Evolutionary conservation across 2,888 invertebrate genomes (phyloP).

Genomic region (Chloroclysta siterata): DNA sequence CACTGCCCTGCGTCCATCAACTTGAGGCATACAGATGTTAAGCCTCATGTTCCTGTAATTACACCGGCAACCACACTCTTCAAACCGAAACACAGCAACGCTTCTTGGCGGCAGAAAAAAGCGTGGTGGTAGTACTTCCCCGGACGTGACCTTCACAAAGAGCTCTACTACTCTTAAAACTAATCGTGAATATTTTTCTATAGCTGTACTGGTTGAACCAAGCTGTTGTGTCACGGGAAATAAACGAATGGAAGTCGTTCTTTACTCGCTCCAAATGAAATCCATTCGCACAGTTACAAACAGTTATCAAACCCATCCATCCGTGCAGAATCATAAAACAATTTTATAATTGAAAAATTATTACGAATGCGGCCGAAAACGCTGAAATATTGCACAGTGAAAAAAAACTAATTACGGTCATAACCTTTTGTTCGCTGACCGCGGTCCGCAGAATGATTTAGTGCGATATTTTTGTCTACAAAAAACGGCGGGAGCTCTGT

Average conservation of each 20-base stretch:
- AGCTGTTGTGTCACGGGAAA: too few species aligned
- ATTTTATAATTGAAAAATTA: slow-evolving; percentile 71
- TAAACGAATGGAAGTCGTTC: slow-evolving; percentile 3
- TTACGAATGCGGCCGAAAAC: slow-evolving; percentile 65
- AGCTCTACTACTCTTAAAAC: too few species aligned
- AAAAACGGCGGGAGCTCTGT: slow-evolving; percentile 35
- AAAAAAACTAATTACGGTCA: slow-evolving; percentile 72
- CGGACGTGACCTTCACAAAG: too few species aligned
- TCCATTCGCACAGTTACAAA: slow-evolving; percentile 24
- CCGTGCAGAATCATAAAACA: slow-evolving; percentile 52
- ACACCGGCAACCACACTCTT: too few species aligned
- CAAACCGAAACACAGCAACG: too few species aligned
- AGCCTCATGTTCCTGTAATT: too few species aligned
- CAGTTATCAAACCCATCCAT: slow-evolving; percentile 28
- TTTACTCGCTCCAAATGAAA: slow-evolving; percentile 9
- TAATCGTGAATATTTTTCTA: too few species aligned
- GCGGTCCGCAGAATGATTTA: slow-evolving; percentile 53
- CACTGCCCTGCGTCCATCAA: too few species aligned
- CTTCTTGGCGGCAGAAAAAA: too few species aligned
- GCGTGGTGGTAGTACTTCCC: too few species aligned
- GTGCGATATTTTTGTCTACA: slow-evolving; percentile 56
- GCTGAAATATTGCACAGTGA: slow-evolving; percentile 68
- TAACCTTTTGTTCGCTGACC: slow-evolving; percentile 57
- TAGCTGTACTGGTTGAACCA: too few species aligned
- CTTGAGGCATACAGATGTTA: too few species aligned